A percentile compares a stretch with the other conserved stretches of the same genome.
These are phyloP conservation scores for Orcinus orca DNA, from an alignment of 2,113 vertebrate genomes.

Conservation along the genomic window DNA sequence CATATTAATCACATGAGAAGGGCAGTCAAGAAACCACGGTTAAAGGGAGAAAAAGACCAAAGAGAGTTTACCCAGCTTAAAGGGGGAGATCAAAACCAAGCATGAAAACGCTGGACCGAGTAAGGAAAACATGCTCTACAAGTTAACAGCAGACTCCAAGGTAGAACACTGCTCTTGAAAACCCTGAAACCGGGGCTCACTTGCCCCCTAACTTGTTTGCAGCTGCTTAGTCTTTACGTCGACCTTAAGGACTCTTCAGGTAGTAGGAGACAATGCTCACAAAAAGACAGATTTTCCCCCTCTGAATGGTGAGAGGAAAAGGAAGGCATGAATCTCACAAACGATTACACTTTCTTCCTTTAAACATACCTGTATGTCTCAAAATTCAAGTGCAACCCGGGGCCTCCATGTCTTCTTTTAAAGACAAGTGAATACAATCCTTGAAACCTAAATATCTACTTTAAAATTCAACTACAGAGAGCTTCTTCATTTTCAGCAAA, in stretches of 20 bases:
- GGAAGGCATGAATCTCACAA: constrained; percentile 59
- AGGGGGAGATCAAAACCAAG: not conserved
- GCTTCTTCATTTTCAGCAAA: not conserved
- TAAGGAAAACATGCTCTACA: constrained; percentile 24
- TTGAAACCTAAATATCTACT: not conserved
- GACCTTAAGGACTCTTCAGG: constrained; percentile 57
- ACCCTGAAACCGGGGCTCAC: not conserved
- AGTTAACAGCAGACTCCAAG: constrained; percentile 53
- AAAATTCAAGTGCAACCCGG: constrained; percentile 12
- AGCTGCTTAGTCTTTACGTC: constrained; percentile 18
- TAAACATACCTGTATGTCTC: not conserved
- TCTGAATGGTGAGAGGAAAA: constrained; percentile 33
- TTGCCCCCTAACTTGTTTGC: constrained; percentile 42
- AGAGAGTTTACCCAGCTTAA: not conserved
- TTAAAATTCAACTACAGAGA: constrained; percentile 63
- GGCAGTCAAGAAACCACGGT: not conserved
- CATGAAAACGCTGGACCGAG: not conserved
- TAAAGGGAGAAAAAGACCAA: constrained; percentile 9
- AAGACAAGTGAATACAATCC: not conserved
- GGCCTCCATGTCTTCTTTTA: constrained; percentile 19
- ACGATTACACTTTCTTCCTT: constrained; percentile 61
- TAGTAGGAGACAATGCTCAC: constrained; percentile 47
- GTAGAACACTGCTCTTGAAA: constrained; percentile 33
- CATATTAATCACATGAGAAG: constrained; percentile 37
- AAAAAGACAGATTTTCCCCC: constrained; percentile 62